Percentiles rank a stretch among this genome's conserved stretches.
phyloP scores from a whole-genome alignment of 2,797 vertebrate genomes.

The Takifugu rubripes region DNA sequence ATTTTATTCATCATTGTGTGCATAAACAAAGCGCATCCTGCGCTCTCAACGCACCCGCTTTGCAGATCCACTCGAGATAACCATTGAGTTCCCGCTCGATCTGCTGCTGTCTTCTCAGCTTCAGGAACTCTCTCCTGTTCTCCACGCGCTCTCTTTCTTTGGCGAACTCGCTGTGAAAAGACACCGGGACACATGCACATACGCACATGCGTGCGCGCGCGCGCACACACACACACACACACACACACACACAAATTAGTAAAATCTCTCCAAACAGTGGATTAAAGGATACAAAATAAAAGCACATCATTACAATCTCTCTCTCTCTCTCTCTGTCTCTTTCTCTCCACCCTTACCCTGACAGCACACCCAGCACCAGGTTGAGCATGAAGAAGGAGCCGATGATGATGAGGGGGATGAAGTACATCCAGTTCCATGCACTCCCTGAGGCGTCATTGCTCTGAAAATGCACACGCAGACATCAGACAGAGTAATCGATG shows the following conservation, averaged over 20 bases:
- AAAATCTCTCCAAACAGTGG: not conserved
- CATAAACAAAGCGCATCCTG: not conserved
- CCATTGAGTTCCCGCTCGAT: slow-evolving; percentile 93
- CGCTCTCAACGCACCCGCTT: slow-evolving; percentile 78
- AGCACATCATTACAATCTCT: not conserved
- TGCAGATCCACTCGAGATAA: slow-evolving; percentile 96
- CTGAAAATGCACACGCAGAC: slow-evolving; percentile 65
- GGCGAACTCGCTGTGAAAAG: slow-evolving; percentile 85
- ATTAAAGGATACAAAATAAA: not conserved
- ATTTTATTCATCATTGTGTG: not conserved
- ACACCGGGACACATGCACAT: not conserved
- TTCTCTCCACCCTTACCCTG: slow-evolving; percentile 79
- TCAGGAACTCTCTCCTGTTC: slow-evolving; percentile 90
- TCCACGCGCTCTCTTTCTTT: slow-evolving; percentile 95
- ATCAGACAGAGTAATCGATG: slow-evolving; percentile 30
- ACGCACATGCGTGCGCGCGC: not conserved
- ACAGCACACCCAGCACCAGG: slow-evolving; percentile 92
- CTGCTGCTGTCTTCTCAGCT: slow-evolving; percentile 90
- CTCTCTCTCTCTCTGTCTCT: not conserved
- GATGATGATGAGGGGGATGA: slow-evolving; percentile 96
- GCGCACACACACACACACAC: slow-evolving; percentile 1
- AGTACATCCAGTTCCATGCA: slow-evolving; percentile 96
- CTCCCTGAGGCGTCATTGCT: slow-evolving; percentile 95
- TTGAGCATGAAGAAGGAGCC: slow-evolving; percentile 98
- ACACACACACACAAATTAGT: not conserved